These are phyloP conservation scores for Margarornis squamiger DNA, from an alignment of 2,797 vertebrate species.

Conservation along the genomic window DNA sequence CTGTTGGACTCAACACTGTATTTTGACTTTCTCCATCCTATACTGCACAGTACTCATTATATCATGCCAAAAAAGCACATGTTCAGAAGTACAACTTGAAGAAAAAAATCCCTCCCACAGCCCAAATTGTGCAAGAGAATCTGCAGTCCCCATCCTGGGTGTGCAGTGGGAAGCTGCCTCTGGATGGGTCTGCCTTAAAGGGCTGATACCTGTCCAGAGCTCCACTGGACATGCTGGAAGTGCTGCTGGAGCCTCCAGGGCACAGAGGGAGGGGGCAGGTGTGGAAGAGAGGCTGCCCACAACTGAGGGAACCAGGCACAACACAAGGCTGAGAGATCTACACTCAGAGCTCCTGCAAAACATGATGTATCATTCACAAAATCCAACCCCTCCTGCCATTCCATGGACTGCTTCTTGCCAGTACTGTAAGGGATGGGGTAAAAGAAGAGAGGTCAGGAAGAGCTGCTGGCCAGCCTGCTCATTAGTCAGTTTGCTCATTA, in stretches of 20 bases:
- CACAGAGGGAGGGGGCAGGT: background rate
- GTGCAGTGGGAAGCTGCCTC: fast-evolving
- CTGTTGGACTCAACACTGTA: background rate
- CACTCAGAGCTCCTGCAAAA: background rate
- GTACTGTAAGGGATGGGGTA: background rate
- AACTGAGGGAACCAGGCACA: background rate
- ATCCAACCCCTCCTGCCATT: background rate
- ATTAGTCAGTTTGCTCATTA: background rate
- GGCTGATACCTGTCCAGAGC: background rate
- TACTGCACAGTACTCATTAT: background rate
- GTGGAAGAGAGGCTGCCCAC: background rate
- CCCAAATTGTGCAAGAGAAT: background rate
- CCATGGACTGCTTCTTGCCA: background rate
- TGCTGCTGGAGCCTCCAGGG: background rate
- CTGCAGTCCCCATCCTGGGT: background rate
- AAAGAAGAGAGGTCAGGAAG: background rate
- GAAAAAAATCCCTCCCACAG: background rate
- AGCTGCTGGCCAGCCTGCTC: background rate
- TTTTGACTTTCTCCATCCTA: conserved; percentile 1
- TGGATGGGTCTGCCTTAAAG: background rate
- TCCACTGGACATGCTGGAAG: background rate
- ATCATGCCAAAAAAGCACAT: background rate
- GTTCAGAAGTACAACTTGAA: background rate
- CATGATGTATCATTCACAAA: background rate
- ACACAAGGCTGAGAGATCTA: too few species aligned